Base-by-base conservation (phyloP, 1,140 invertebrate genomes). In the Amyelois transitella region DNA sequence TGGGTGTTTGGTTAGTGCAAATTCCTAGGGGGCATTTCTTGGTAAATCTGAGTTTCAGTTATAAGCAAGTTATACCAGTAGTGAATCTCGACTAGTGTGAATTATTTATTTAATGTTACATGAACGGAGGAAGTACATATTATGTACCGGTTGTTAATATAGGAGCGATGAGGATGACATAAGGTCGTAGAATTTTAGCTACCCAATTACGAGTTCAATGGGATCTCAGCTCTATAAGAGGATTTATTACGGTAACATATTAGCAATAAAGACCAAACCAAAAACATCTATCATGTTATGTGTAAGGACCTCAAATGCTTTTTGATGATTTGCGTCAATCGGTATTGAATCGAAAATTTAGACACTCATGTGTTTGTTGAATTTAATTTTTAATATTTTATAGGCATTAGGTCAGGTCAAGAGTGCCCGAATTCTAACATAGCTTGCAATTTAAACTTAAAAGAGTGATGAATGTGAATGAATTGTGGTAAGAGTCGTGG, bases 71-170 rank as follows among this genome's bases (percentile, higher is more conserved):
- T 24, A n/a, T n/a, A n/a, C n/a, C n/a, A n/a, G n/a, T n/a, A n/a
- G n/a, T n/a, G n/a, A n/a, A n/a, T n/a, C n/a, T 20, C 20, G 14
- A 50, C 24, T 17, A 50, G 1, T 48, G 19, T 22, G n/a, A 50
- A 51, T 10, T 3, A 10, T 7, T 51, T 38, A 1, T 19, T 6
- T n/a, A 7, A 28, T 24, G 14, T 1, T 18, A 0, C 28, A 38
- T 20, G 18, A 10, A 19, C 50, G 19, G 51, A 19, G 38, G 21
- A 48, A 45, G 44, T 28, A 21, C 22, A 48, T 48, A 18, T 43
- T 18, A 25, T 25, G 55, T 51, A 56, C 61, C 54, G 22, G 21
- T 43, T 53, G 54, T 68, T 61, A 66, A 66, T 66, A 60, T 58
- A 64, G 64, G 61, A 61, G 60, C 55, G 62, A 55, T 55, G 52